Evolutionary conservation across 2,113 vertebrate genomes (phyloP), one percentile per base, ranked within the genome.

Genomic region (Prolemur simus): DNA sequence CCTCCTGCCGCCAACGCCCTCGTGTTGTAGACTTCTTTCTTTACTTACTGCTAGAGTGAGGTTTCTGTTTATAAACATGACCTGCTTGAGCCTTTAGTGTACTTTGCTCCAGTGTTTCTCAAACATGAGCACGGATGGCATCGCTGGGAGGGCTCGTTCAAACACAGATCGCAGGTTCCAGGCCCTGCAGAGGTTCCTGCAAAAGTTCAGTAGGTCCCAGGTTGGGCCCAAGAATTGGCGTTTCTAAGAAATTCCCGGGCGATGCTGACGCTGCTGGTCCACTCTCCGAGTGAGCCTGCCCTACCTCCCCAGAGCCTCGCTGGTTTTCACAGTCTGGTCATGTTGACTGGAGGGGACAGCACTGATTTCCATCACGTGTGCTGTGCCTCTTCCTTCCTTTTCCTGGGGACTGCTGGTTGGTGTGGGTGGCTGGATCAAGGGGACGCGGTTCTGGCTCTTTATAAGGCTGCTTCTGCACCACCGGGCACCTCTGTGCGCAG

Each of bases 101-200:
- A 29, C 52, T 8, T 25, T 6, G 0, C 49, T 56, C 80, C 21
- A 0, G 13, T 12, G 58, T 34, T 85, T 81, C 64, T 52, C 27
- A 63, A 49, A 76, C 5, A 2, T 18, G 1, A 58, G 23, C 10
- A 0, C n/a, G 39, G 11, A 5, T 6, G 9, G 32, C 15, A 8
- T n/a, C 34, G 7, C 32, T 37, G 12, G 37, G 37, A 39, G 15
- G 39, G 25, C 77, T 64, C 58, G 21, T 47, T 66, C 6, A 78
- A 71, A 58, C 29, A 25, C 27, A 64, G 23, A 4, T 54, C 15
- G 17, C 42, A 56, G 27, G 49, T 27, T 56, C 71, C 0, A 1
- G 21, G 45, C 27, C 27, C 42, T 54, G 52, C 15, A 23, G 2
- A 54, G 17, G 52, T 54, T 54, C 82, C n/a, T 17, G 2, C 58